phyloP scores from a whole-genome alignment of 1,140 invertebrate species.

The Drosophila nigrodunni region DNA sequence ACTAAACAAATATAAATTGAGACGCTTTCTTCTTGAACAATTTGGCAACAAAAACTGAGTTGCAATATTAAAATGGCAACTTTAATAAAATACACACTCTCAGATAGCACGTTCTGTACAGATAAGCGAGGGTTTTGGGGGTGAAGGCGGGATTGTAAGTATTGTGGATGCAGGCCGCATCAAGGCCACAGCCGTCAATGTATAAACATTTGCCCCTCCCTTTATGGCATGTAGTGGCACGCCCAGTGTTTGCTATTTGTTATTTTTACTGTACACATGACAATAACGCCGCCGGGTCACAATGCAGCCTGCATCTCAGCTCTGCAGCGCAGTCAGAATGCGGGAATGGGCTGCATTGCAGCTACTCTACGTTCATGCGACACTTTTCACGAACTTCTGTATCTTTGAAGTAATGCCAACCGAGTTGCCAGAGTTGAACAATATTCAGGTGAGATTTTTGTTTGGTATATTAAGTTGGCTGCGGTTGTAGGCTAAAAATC shows the following conservation, averaged over 20 bases:
- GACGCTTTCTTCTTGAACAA: conserved; percentile 1
- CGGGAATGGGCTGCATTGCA: neutral
- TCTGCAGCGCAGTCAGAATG: neutral
- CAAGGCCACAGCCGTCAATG: conserved; percentile 67
- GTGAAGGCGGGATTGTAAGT: too few relatives aligned
- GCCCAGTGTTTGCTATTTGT: conserved; percentile 75
- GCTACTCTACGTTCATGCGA: too few relatives aligned
- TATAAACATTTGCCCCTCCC: conserved; percentile 27
- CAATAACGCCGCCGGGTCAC: conserved; percentile 69
- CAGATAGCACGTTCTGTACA: neutral
- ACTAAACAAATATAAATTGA: conserved; percentile 32
- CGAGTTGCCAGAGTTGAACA: too few relatives aligned
- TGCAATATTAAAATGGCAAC: conserved; percentile 77
- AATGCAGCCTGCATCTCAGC: conserved; percentile 21
- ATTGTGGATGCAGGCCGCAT: conserved; percentile 52
- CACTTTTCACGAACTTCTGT: too few relatives aligned
- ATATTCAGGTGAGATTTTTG: too few relatives aligned
- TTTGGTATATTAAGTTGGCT: too few relatives aligned
- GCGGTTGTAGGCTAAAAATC: too few relatives aligned
- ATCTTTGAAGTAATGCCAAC: too few relatives aligned
- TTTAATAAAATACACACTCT: conserved; percentile 54
- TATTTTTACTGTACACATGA: conserved; percentile 82
- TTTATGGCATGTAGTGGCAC: conserved; percentile 50
- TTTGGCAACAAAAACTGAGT: conserved; percentile 34
- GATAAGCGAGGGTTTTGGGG: neutral